Evolutionary conservation across 1,140 invertebrate species (phyloP).

Genomic region (Idris sp.): DNA sequence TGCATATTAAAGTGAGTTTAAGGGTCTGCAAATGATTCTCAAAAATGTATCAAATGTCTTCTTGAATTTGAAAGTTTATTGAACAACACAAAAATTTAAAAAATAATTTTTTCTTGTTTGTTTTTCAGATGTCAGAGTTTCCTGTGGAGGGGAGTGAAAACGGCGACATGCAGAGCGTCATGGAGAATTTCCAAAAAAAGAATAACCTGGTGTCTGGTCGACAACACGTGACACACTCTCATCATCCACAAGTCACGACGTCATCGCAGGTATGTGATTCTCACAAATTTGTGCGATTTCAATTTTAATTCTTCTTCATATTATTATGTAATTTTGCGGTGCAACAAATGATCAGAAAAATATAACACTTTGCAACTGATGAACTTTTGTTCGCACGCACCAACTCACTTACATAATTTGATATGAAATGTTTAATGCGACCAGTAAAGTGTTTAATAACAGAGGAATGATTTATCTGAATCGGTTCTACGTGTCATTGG

Average conservation of each 20-base stretch:
- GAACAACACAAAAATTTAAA: too few relatives aligned
- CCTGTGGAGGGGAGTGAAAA: constrained; percentile 71
- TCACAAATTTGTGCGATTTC: constrained; percentile 34
- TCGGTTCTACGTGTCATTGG: constrained; percentile 59
- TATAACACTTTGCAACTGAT: too few relatives aligned
- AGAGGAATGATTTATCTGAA: too few relatives aligned
- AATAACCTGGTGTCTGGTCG: constrained; percentile 71
- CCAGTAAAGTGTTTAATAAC: too few relatives aligned
- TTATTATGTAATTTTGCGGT: too few relatives aligned
- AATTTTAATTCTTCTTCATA: constrained; percentile 8
- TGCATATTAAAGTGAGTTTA: constrained; percentile 42
- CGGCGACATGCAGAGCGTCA: constrained; percentile 74
- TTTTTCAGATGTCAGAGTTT: constrained; percentile 74
- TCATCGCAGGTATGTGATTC: constrained; percentile 68
- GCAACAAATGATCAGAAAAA: too few relatives aligned
- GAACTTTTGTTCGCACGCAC: too few relatives aligned
- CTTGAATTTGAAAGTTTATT: too few relatives aligned
- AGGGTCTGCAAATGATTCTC: background rate
- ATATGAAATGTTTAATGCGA: too few relatives aligned
- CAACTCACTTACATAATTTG: too few relatives aligned
- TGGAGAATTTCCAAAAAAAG: constrained; percentile 76
- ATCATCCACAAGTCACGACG: constrained; percentile 72
- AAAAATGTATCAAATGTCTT: too few relatives aligned
- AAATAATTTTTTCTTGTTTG: constrained; percentile 10
- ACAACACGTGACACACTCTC: constrained; percentile 64